Base-by-base conservation (phyloP, 2,797 vertebrate species). In the Enteromius unitaeniatus region DNA sequence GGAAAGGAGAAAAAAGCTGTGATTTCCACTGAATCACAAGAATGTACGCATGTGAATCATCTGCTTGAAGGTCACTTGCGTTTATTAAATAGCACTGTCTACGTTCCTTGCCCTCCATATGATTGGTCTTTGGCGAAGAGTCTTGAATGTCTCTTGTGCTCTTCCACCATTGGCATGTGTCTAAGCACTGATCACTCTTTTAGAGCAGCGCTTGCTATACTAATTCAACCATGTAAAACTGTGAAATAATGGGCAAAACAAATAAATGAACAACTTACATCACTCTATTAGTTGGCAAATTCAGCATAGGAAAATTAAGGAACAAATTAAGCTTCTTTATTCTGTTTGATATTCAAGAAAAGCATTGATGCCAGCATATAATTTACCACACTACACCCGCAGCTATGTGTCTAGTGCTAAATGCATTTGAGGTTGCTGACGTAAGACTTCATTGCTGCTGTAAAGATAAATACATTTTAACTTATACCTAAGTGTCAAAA, bases 41-140 rank as follows among this genome's bases (percentile, higher is more conserved):
- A 34, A 11, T 23, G 45, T 40, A 21, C 1, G 5, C 15, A 82
- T 6, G 45, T 65, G 58, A 76, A 60, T 82, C 80, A 82, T 51
- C 69, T 51, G 69, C 51, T 64, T 55, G 67, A 62, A 78, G 80
- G 55, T 73, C 74, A 40, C 21, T 73, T 67, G 26, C 64, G 65
- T 64, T 83, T 77, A 83, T 84, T 86, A 82, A 78, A 88, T 69
- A 82, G 51, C 75, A 69, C 67, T 10, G 14, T 82, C 70, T 84
- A 26, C 49, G 37, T 26, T 40, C 28, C 62, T 60, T 82, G 68
- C 70, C 28, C 72, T 31, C 31, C 21, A 45, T 75, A 51, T 47
- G 19, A 69, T 58, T 26, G 23, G 17, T 26, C 47, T n/a, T 70
- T 73, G 55, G 26, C 4, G 26, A 62, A 73, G 47, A 42, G 67